Evolutionary conservation across 2,888 invertebrate species (phyloP).

Genomic region (Brachyopa scutellaris): DNA sequence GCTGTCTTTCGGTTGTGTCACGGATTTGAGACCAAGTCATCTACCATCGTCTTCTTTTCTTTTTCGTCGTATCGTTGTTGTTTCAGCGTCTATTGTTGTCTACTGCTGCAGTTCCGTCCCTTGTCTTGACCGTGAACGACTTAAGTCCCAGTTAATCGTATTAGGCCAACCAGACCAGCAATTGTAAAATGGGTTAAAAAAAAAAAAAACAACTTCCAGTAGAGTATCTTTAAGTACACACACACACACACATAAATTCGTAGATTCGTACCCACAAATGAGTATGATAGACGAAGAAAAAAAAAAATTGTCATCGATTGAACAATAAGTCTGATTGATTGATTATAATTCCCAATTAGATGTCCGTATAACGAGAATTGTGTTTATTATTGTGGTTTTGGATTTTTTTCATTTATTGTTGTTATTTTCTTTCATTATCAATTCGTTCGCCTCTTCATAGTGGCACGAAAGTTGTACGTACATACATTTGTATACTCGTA

Average conservation of each 20-base stretch:
- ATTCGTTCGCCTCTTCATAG: constrained; percentile 38
- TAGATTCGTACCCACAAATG: too few species aligned
- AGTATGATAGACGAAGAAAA: too few species aligned
- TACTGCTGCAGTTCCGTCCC: neutral
- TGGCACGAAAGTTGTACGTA: neutral
- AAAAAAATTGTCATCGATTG: constrained; percentile 44
- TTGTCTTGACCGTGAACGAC: constrained; percentile 31
- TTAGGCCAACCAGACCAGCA: constrained; percentile 24
- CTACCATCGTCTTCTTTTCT: constrained; percentile 7
- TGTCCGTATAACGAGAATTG: constrained; percentile 41
- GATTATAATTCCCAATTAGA: constrained; percentile 61
- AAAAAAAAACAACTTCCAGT: neutral
- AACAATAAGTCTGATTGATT: constrained; percentile 59
- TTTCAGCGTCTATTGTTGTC: constrained; percentile 14
- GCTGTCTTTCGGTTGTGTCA: constrained; percentile 32
- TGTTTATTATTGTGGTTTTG: constrained; percentile 8
- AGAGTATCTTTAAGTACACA: constrained; percentile 25
- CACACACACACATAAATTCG: too few species aligned
- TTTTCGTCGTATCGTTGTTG: neutral
- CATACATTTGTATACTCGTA: too few species aligned
- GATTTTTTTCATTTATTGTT: neutral
- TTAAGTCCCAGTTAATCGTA: constrained; percentile 49
- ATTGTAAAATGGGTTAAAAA: neutral
- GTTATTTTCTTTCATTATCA: constrained; percentile 34
- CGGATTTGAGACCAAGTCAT: constrained; percentile 34